phyloP scores from a whole-genome alignment of 2,888 invertebrate species.

The Hydrotaea cyrtoneurina region DNA sequence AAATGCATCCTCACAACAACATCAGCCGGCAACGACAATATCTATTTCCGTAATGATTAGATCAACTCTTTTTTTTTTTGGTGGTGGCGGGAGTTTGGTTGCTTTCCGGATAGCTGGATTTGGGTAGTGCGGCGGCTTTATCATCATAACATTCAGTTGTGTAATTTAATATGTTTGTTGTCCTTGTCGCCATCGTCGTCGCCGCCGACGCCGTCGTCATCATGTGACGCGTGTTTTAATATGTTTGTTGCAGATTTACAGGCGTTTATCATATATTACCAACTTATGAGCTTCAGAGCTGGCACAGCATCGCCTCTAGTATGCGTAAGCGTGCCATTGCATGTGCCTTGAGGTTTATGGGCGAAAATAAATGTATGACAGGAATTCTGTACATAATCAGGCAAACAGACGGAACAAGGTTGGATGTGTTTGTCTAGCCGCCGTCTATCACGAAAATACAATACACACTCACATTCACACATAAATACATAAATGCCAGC shows the following conservation, averaged over 20 bases:
- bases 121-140: background rate
- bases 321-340: constrained; percentile 69
- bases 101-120: background rate
- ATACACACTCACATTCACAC: background rate
- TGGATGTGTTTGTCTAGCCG: constrained; percentile 59
- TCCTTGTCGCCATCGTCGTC: background rate
- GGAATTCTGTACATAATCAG: constrained; percentile 18
- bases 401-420: constrained; percentile 46
- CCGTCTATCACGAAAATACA: constrained; percentile 34
- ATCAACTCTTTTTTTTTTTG: constrained; percentile 60
- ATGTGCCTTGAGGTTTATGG: constrained; percentile 68
- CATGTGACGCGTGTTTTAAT: constrained; percentile 75
- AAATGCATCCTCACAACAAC: constrained; percentile 44
- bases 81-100: background rate
- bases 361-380: constrained; percentile 25
- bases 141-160: constrained; percentile 31
- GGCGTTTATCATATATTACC: constrained; percentile 60
- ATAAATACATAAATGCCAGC: constrained; percentile 24
- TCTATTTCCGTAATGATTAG: constrained; percentile 62
- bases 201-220: too few relatives aligned
- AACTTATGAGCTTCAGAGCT: constrained; percentile 31
- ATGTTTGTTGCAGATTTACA: constrained; percentile 78
- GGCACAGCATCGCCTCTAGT: background rate
- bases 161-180: constrained; percentile 62
- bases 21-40: constrained; percentile 6